Conservation (phyloP, 2,888 invertebrate genomes). For the Agrenia bidenticulata region DNA sequence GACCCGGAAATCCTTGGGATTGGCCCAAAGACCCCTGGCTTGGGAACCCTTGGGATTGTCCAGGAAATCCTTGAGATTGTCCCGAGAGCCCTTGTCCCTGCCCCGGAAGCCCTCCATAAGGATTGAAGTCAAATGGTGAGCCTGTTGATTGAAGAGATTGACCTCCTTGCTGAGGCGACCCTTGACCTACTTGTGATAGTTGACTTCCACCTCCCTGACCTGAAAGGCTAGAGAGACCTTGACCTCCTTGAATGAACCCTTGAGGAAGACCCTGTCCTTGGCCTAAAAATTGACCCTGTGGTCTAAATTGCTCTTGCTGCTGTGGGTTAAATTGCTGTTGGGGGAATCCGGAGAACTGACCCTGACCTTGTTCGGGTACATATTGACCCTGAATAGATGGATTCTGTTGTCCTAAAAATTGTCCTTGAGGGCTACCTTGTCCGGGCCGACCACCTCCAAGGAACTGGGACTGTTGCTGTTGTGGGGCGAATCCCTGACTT, state of each 20-base stretch:
- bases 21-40: slow-evolving; percentile 15
- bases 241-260: slow-evolving; percentile 22
- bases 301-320: slow-evolving; percentile 17
- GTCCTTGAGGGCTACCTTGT: not conserved
- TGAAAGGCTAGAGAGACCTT: slow-evolving; percentile 18
- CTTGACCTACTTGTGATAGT: slow-evolving; percentile 16
- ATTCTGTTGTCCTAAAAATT: slow-evolving; percentile 8
- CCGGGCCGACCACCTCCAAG: slow-evolving; percentile 8
- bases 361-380: slow-evolving; percentile 12
- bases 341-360: slow-evolving; percentile 21
- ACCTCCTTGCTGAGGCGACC: slow-evolving; percentile 6
- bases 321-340: slow-evolving; percentile 18
- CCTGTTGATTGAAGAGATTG: slow-evolving; percentile 6
- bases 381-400: slow-evolving; percentile 6
- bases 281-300: slow-evolving; percentile 12
- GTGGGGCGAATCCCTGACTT: not conserved
- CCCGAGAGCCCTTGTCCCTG: slow-evolving; percentile 20
- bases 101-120: slow-evolving; percentile 3
- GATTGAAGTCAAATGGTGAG: slow-evolving; percentile 17
- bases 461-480: slow-evolving; percentile 6
- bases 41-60: slow-evolving; percentile 16
- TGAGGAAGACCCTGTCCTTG: slow-evolving; percentile 15
- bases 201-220: not conserved
- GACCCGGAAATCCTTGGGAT: slow-evolving; percentile 15
- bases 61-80: slow-evolving; percentile 19